A percentile compares a stretch with the other conserved stretches of the same genome.
Conservation (phyloP, 2,797 vertebrate species). For the Bryconaethiops microstoma region DNA sequence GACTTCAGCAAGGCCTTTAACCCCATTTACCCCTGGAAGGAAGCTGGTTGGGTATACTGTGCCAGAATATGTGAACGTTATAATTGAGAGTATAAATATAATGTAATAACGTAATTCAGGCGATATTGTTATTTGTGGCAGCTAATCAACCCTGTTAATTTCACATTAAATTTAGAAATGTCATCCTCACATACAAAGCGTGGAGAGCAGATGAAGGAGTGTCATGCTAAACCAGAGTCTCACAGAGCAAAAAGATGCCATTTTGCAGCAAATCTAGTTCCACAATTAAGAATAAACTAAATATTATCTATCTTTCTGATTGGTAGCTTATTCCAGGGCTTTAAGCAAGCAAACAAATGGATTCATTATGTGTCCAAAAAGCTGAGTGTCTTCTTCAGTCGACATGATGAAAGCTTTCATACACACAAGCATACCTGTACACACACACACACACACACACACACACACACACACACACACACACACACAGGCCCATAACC, state of each 20-base stretch:
- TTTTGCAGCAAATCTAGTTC: background rate
- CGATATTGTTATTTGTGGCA: background rate
- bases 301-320: background rate
- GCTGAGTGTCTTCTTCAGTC: background rate
- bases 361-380: conserved; percentile 6
- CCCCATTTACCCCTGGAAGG: background rate
- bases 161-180: conserved; percentile 3
- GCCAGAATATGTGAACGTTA: background rate
- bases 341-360: background rate
- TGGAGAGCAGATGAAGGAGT: conserved; percentile 9
- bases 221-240: background rate
- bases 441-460: background rate
- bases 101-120: background rate
- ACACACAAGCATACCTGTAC: background rate
- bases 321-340: background rate
- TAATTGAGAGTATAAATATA: background rate
- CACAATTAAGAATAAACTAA: background rate
- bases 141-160: conserved; percentile 6
- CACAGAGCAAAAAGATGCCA: background rate
- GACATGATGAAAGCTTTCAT: background rate
- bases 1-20: background rate
- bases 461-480: too few relatives aligned
- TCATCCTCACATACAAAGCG: background rate
- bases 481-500: too few relatives aligned
- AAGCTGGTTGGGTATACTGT: background rate